Percentiles rank a stretch among this genome's conserved stretches.
Evolutionary conservation across 2,888 invertebrate species (phyloP).

Genomic region (Anodontia alba): DNA sequence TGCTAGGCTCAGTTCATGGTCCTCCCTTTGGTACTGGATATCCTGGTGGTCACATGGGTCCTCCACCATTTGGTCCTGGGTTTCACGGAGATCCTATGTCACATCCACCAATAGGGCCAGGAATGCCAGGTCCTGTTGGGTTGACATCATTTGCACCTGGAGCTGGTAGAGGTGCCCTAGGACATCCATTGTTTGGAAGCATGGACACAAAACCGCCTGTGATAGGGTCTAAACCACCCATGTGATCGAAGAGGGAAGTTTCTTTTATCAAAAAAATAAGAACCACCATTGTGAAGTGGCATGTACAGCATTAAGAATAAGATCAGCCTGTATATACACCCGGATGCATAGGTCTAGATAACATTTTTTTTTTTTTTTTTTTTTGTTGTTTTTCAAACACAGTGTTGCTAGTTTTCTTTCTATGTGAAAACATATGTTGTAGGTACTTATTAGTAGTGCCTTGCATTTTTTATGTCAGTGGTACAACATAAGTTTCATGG

Average conservation of each 20-base stretch:
- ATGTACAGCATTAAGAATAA: too few relatives aligned
- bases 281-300: too few relatives aligned
- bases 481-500: too few relatives aligned
- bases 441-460: too few relatives aligned
- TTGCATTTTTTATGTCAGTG: too few relatives aligned
- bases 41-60: background rate
- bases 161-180: background rate
- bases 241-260: background rate
- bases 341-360: too few relatives aligned
- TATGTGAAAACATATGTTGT: too few relatives aligned
- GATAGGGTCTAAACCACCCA: conserved; percentile 5
- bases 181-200: background rate
- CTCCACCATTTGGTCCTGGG: background rate
- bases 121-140: background rate
- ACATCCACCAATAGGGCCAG: background rate
- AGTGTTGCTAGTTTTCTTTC: too few relatives aligned
- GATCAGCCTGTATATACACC: too few relatives aligned
- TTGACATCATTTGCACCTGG: background rate
- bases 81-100: background rate
- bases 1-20: conserved; percentile 38
- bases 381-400: too few relatives aligned
- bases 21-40: conserved; percentile 15
- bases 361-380: too few relatives aligned
- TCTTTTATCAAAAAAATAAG: too few relatives aligned
- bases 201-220: background rate